phyloP scores from a whole-genome alignment of 2,113 vertebrate species.

The Nibea albiflora region DNA sequence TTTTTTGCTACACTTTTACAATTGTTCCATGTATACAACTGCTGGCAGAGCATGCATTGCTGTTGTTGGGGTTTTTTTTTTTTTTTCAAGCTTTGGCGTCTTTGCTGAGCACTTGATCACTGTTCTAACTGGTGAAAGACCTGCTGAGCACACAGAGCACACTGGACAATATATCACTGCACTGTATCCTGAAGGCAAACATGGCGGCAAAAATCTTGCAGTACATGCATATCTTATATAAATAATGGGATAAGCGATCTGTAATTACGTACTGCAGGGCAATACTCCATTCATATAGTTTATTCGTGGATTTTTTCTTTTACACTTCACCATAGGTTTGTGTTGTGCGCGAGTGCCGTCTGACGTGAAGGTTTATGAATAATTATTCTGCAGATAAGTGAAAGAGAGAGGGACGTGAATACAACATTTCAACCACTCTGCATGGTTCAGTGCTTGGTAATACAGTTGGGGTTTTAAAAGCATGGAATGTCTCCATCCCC shows the following conservation, averaged over 20 bases:
- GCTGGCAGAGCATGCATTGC: constrained; percentile 4
- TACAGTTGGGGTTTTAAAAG: constrained; percentile 53
- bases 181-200: neutral
- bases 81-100: neutral
- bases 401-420: constrained; percentile 29
- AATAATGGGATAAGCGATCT: constrained; percentile 37
- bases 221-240: constrained; percentile 42
- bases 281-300: neutral
- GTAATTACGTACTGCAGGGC: constrained; percentile 8
- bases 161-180: constrained; percentile 41
- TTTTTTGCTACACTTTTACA: constrained; percentile 18
- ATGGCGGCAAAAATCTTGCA: constrained; percentile 19
- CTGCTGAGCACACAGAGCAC: constrained; percentile 48
- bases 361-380: constrained; percentile 15
- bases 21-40: constrained; percentile 22
- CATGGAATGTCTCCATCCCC: constrained; percentile 29
- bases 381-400: constrained; percentile 13
- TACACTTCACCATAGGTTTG: neutral
- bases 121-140: constrained; percentile 32
- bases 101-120: constrained; percentile 42
- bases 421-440: constrained; percentile 41
- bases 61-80: neutral
- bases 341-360: neutral
- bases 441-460: constrained; percentile 69
- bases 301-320: constrained; percentile 2